Conservation (phyloP, 1,140 invertebrate species). For the Macrocentrus cingulum region DNA sequence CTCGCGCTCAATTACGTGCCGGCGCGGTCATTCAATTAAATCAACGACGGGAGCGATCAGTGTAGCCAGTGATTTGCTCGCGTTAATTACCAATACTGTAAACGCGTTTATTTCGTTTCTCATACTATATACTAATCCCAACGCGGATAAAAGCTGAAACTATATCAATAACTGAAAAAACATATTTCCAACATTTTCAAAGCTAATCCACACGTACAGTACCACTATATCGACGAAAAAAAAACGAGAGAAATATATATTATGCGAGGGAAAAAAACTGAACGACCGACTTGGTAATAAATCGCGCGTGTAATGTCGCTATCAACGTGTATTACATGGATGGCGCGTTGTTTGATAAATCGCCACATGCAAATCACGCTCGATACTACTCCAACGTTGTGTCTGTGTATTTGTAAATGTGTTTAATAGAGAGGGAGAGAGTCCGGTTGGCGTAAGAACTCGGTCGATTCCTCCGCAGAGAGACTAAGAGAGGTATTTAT, state of each 20-base stretch:
- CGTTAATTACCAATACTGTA: conserved; percentile 29
- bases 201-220: too few relatives aligned
- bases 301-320: conserved; percentile 55
- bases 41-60: conserved; percentile 21
- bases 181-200: too few relatives aligned
- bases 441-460: conserved; percentile 6
- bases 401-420: not conserved
- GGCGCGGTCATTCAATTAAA: conserved; percentile 25
- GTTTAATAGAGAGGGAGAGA: not conserved
- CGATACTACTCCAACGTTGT: conserved; percentile 5
- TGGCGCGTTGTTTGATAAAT: conserved; percentile 57
- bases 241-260: conserved; percentile 13
- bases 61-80: conserved; percentile 10
- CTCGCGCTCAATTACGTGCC: conserved; percentile 23
- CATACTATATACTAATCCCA: too few relatives aligned
- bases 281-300: conserved; percentile 41
- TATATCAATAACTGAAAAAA: too few relatives aligned
- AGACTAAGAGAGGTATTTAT: not conserved
- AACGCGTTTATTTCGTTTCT: not conserved
- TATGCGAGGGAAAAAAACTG: conserved; percentile 34
- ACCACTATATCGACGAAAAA: conserved; percentile 8
- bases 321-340: conserved; percentile 59
- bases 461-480: conserved; percentile 14
- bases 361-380: conserved; percentile 53
- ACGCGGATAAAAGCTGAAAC: too few relatives aligned